These are phyloP conservation scores for Carettochelys insculpta DNA, from an alignment of 2,113 vertebrate species.

Conservation along the genomic window DNA sequence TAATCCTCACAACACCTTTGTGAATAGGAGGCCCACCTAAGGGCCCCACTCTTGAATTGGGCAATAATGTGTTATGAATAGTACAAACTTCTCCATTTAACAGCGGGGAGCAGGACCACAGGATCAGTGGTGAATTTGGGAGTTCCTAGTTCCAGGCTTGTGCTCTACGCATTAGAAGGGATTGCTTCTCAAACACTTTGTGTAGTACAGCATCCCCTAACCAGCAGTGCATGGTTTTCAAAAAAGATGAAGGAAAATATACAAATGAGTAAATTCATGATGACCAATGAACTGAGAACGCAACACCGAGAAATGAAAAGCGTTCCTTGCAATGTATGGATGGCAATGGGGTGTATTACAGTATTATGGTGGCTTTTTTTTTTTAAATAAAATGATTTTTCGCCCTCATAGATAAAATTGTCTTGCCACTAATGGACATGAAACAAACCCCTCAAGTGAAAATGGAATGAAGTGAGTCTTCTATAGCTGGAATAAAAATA, in stretches of 20 bases:
- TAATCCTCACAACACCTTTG: background rate
- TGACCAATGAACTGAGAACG: background rate
- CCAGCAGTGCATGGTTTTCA: background rate
- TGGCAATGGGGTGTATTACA: background rate
- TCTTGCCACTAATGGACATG: background rate
- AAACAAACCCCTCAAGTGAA: conserved; percentile 16
- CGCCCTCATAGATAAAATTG: conserved; percentile 12
- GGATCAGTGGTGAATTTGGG: background rate
- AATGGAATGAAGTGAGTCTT: background rate
- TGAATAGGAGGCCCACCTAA: background rate
- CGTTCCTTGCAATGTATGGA: conserved; percentile 5
- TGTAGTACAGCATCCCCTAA: background rate
- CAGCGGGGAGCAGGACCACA: background rate
- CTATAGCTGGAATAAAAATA: conserved; percentile 8
- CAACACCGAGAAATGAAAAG: background rate
- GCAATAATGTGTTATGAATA: background rate
- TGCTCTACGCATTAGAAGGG: background rate
- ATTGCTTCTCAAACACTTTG: background rate
- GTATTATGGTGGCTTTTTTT: no score
- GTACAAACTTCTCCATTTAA: background rate
- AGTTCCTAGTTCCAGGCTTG: conserved; percentile 19
- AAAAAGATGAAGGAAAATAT: background rate
- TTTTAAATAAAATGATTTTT: no score
- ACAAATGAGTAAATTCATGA: background rate
- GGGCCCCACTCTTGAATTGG: background rate